Evolutionary conservation across 2,888 invertebrate species (phyloP), one percentile per base, ranked within the genome.

Genomic region (Agelastica alni): DNA sequence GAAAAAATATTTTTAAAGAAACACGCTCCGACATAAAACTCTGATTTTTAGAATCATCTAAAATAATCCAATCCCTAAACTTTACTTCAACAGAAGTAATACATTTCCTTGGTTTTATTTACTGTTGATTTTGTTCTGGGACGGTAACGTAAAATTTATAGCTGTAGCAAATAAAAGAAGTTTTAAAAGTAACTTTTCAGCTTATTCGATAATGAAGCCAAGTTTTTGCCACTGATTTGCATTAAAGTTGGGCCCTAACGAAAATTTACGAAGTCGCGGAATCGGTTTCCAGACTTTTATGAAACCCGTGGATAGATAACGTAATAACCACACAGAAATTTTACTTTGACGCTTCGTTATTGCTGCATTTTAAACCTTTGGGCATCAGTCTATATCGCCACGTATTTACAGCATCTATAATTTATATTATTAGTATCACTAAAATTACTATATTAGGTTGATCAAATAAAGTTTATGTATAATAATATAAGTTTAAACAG

Each of bases 201-300:
- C 31, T 39, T 14, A 45, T 22, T 39, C 41, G 51, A 51, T 51
- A 51, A 51, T 39, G 31, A 51, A 45, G 30, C 18, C 30, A 34
- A 39, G 51, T 39, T 44, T 43, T 28, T 45, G n/a, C 36, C 37
- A 45, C 30, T 51, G 51, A 51, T 51, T 51, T 45, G 36, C 51
- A 51, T 45, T 37, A 37, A 45, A 51, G 44, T 51, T 31, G 20
- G 51, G 44, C 30, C 37, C n/a, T 30, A 30, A 22, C 26, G 30
- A 37, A 45, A 37, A 51, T 39, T 10, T 45, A 39, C 31, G 45
- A 31, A 45, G 18, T 16, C 28, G 36, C 14, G 45, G 18, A 18
- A 39, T 22, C 26, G 26, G 26, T 26, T 26, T 26, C 18, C 12
- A 9, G 37, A 18, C 1, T 39, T 20, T 16, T 20, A 39, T 10